Percentiles rank a stretch among this genome's conserved stretches.
phyloP scores from a whole-genome alignment of 2,113 vertebrate species.

The Azemiops feae region DNA sequence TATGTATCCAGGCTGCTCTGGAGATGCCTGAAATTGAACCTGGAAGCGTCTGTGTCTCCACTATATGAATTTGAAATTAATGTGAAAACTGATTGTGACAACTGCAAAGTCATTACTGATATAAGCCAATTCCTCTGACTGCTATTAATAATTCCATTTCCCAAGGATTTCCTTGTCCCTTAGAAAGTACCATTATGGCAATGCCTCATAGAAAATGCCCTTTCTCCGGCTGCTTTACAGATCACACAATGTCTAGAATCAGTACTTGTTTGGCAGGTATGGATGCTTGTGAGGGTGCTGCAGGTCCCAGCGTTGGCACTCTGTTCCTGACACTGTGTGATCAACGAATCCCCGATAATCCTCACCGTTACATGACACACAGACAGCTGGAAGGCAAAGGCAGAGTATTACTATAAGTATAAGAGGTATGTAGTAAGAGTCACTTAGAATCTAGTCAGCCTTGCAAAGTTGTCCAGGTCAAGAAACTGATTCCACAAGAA shows the following conservation, averaged over 20 bases:
- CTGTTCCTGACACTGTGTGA: conserved; percentile 78
- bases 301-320: conserved; percentile 97
- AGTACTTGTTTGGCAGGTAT: conserved; percentile 89
- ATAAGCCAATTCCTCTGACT: background rate
- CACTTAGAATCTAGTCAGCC: background rate
- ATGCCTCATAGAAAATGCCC: background rate
- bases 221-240: background rate
- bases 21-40: background rate
- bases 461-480: background rate
- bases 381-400: conserved; percentile 73
- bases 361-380: conserved; percentile 91
- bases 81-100: background rate
- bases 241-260: background rate
- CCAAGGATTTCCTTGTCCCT: background rate
- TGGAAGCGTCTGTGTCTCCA: background rate
- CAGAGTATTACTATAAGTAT: background rate
- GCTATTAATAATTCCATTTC: background rate
- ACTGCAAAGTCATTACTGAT: background rate
- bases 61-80: background rate
- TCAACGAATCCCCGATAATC: conserved; percentile 89
- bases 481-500: background rate
- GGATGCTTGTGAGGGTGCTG: conserved; percentile 90
- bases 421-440: background rate
- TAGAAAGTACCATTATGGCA: background rate
- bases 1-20: background rate